Evolutionary conservation across 2,113 vertebrate species (phyloP).

Genomic region (Oryzias celebensis): DNA sequence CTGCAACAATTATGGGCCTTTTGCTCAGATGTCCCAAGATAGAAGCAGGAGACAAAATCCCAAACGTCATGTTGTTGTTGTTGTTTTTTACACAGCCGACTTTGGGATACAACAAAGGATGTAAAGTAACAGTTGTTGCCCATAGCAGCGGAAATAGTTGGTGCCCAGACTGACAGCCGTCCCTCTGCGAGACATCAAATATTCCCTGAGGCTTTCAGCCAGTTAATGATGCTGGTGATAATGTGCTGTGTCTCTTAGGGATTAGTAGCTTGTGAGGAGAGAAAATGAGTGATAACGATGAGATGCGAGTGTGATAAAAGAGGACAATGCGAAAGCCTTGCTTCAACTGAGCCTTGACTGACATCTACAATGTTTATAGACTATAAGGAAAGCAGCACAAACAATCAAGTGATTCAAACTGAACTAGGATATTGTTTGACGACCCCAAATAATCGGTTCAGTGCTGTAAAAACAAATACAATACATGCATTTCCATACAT

Average conservation of each 20-base stretch:
- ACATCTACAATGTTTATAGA: slow-evolving; percentile 20
- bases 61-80: too few species aligned
- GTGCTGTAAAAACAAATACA: too few species aligned
- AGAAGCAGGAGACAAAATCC: too few species aligned
- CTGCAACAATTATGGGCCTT: too few species aligned
- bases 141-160: too few species aligned
- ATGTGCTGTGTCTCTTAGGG: slow-evolving; percentile 23
- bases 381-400: slow-evolving; percentile 4
- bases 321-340: slow-evolving; percentile 7
- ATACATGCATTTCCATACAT: too few species aligned
- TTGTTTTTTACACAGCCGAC: too few species aligned
- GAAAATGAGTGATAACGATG: slow-evolving; percentile 20
- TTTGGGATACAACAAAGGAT: too few species aligned
- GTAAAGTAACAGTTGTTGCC: too few species aligned
- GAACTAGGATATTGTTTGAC: too few species aligned
- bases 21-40: too few species aligned
- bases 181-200: slow-evolving; percentile 4
- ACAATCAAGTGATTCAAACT: neutral
- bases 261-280: slow-evolving; percentile 7
- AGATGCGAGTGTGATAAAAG: slow-evolving; percentile 15
- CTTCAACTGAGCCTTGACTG: slow-evolving; percentile 24
- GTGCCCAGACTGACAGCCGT: neutral
- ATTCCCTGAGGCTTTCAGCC: slow-evolving; percentile 16
- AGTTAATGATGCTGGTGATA: slow-evolving; percentile 25
- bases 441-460: too few species aligned